Conservation (phyloP, 2,797 vertebrate species). For the Acrossocheilus fasciatus region DNA sequence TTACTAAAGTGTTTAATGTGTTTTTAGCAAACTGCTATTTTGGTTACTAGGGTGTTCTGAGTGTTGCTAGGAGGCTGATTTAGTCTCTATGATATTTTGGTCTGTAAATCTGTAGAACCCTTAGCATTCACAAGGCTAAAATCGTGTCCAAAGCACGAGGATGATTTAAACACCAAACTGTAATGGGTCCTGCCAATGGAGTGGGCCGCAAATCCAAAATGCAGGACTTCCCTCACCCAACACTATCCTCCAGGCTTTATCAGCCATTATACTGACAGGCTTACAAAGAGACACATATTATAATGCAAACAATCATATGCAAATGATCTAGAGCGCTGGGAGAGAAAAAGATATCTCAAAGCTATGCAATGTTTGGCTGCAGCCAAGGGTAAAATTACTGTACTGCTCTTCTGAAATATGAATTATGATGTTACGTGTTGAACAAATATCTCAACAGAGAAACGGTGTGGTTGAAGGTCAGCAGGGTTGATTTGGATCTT, state of each 20-base stretch:
- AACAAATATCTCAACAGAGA: background rate
- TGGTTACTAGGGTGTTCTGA: background rate
- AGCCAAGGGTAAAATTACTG: slow-evolving; percentile 29
- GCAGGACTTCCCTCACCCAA: background rate
- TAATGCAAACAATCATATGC: slow-evolving; percentile 1
- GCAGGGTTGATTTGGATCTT: slow-evolving; percentile 11
- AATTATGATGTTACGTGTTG: background rate
- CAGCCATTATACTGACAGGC: slow-evolving; percentile 21
- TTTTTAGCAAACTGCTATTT: background rate
- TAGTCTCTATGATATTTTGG: background rate
- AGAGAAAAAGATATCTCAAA: slow-evolving; percentile 14
- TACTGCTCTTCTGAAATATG: background rate
- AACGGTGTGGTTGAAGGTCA: slow-evolving; percentile 19
- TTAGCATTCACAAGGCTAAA: background rate
- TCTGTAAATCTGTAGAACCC: background rate
- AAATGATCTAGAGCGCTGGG: background rate
- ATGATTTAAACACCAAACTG: background rate
- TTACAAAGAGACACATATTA: slow-evolving; percentile 34
- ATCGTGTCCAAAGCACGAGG: background rate
- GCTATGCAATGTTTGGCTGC: background rate
- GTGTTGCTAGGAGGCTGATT: background rate
- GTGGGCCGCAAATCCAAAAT: background rate
- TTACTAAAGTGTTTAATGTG: background rate
- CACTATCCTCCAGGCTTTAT: slow-evolving; percentile 15
- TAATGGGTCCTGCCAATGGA: background rate